Evolutionary conservation across 2,888 invertebrate genomes (phyloP), one percentile per base, ranked within the genome.

Genomic region (Heliconius charithonia): DNA sequence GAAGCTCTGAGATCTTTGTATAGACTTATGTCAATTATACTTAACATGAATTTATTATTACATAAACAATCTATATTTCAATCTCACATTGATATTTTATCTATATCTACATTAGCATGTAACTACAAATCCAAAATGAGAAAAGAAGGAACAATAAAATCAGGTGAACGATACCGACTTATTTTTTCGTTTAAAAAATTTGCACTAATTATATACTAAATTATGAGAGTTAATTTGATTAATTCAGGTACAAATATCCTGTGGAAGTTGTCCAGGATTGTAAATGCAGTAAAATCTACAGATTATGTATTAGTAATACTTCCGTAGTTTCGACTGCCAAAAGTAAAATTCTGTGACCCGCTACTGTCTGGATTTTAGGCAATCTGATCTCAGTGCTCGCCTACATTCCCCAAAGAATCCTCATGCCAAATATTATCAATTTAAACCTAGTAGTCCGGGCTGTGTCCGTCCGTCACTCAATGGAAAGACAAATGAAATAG

Each of bases 11-110:
- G n/a, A 56, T 56, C 4, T 22, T 51, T 59, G 32, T 72, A 37
- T 59, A 59, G n/a, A 59, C n/a, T 32, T n/a, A 25, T 59, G 72
- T 72, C 72, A 72, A 72, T 72, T 72, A 72, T 72, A 72, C 32
- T 37, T 59, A 25, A 59, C 22, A 25, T 72, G 29, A 72, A 25
- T 69, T 72, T 72, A 72, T 72, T 59, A 72, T 72, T 72, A 59
- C 56, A 59, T 56, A 71, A 59, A 71, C 16, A 51, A 27, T 70
- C 51, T 29, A n/a, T 71, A 71, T 71, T 71, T 71, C 56, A 32
- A 32, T 7, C 25, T 59, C 71, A 56, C 29, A 71, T 29, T 27
- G 3, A 72, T 72, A 59, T 59, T 56, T 72, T 59, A 72, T 72
- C 25, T 59, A 59, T 72, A 56, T 56, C 56, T 22, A 32, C 13